These are phyloP conservation scores for Erebia palarica DNA, from an alignment of 2,888 invertebrate genomes.

Conservation along the genomic window DNA sequence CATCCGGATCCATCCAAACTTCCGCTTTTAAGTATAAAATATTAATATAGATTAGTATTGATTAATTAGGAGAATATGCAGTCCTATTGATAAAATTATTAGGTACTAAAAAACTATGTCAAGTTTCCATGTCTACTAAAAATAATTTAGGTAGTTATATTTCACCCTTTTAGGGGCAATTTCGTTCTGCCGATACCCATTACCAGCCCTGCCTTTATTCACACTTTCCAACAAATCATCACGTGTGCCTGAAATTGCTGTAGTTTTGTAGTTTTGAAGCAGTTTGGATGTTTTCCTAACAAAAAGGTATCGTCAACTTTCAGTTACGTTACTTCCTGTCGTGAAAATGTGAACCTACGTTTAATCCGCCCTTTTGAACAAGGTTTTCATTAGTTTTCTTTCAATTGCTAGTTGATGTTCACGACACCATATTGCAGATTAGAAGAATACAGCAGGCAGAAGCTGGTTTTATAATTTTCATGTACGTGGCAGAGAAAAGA, in stretches of 20 bases:
- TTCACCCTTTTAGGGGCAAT: not conserved
- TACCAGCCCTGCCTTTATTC: constrained; percentile 13
- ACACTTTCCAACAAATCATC: constrained; percentile 29
- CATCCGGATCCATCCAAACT: no score
- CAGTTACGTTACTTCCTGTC: constrained; percentile 44
- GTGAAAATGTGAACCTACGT: constrained; percentile 35
- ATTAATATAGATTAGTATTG: no score
- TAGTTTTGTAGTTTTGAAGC: constrained; percentile 36
- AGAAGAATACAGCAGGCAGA: no score
- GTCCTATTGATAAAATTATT: no score
- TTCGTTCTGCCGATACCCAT: constrained; percentile 8
- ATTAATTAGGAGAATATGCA: no score
- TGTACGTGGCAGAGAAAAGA: no score
- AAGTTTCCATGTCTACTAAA: not conserved
- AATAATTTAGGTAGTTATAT: not conserved
- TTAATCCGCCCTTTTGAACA: constrained; percentile 4
- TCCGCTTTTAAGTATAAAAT: no score
- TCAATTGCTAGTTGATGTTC: not conserved
- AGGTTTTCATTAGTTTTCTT: not conserved
- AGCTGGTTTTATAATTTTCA: no score
- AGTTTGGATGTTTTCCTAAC: constrained; percentile 43
- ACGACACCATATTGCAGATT: no score
- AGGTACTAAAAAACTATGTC: no score
- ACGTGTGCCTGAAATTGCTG: constrained; percentile 36
- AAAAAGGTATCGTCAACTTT: constrained; percentile 45